These are phyloP conservation scores for Epiperipatus broadwayi DNA, from an alignment of 2,888 invertebrate genomes.

Conservation along the genomic window DNA sequence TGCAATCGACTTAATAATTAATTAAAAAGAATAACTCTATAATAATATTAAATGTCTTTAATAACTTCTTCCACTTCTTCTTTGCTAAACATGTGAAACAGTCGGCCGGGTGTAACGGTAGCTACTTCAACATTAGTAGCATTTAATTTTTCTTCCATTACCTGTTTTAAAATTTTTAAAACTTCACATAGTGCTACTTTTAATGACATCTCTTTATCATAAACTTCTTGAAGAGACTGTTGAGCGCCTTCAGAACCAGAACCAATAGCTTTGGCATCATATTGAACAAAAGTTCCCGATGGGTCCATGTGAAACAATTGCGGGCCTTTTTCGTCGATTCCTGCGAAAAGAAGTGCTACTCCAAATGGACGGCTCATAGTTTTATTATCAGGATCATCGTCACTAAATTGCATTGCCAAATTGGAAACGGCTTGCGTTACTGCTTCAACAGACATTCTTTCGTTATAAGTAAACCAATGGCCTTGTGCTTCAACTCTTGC, in stretches of 20 bases:
- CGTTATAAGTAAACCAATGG: constrained; percentile 95
- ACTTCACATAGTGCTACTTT: constrained; percentile 78
- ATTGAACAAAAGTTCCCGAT: constrained; percentile 92
- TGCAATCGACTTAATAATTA: too few relatives aligned
- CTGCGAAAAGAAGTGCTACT: constrained; percentile 91
- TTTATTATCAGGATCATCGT: constrained; percentile 68
- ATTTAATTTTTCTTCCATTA: constrained; percentile 97
- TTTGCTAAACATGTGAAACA: constrained; percentile 74
- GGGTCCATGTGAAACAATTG: constrained; percentile 97
- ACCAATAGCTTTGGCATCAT: constrained; percentile 96
- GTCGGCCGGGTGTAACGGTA: constrained; percentile 60
- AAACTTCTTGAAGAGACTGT: constrained; percentile 61
- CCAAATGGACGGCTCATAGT: constrained; percentile 87
- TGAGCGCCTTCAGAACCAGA: constrained; percentile 98
- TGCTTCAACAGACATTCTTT: constrained; percentile 87
- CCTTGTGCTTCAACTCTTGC: constrained; percentile 89
- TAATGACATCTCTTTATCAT: constrained; percentile 59
- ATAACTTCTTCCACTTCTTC: constrained; percentile 80
- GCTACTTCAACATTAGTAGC: constrained; percentile 90
- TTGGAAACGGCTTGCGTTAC: constrained; percentile 97
- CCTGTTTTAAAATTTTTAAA: constrained; percentile 86
- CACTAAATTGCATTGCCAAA: constrained; percentile 96
- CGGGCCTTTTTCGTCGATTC: constrained; percentile 74
- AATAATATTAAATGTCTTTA: constrained; percentile 21
- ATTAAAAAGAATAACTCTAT: not conserved